Conservation (phyloP, 2,113 vertebrate species). For the Paracanthobrama guichenoti region DNA sequence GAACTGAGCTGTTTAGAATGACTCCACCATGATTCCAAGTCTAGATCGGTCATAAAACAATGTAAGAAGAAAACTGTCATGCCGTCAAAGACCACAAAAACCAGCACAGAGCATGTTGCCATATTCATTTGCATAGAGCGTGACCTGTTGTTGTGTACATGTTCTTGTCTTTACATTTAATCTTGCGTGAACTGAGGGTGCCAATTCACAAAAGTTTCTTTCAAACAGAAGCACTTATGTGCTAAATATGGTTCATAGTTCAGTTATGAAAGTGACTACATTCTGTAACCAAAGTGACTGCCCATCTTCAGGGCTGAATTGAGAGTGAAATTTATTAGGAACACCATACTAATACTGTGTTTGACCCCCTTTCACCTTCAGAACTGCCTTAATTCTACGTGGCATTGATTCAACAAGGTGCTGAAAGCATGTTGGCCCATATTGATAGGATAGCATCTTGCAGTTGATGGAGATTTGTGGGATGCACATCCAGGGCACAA, state of each 20-base stretch:
- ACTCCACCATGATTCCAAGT: background rate
- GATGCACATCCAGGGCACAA: no score
- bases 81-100: background rate
- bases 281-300: background rate
- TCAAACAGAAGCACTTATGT: background rate
- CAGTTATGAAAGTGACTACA: background rate
- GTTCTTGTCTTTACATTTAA: conserved; percentile 13
- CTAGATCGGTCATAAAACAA: background rate
- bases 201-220: background rate
- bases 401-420: no score
- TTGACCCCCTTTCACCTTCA: no score
- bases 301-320: background rate
- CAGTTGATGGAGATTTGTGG: no score
- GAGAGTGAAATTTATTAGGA: no score
- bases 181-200: background rate
- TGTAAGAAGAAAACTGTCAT: background rate
- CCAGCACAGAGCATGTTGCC: background rate
- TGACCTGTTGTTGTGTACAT: conserved; percentile 17
- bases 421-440: no score
- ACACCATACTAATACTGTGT: no score
- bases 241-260: background rate
- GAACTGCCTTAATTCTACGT: no score
- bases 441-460: no score
- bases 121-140: background rate
- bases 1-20: no score